These are phyloP conservation scores for Melanotaenia pygmaea DNA, from an alignment of 2,797 vertebrate species.

Conservation along the genomic window DNA sequence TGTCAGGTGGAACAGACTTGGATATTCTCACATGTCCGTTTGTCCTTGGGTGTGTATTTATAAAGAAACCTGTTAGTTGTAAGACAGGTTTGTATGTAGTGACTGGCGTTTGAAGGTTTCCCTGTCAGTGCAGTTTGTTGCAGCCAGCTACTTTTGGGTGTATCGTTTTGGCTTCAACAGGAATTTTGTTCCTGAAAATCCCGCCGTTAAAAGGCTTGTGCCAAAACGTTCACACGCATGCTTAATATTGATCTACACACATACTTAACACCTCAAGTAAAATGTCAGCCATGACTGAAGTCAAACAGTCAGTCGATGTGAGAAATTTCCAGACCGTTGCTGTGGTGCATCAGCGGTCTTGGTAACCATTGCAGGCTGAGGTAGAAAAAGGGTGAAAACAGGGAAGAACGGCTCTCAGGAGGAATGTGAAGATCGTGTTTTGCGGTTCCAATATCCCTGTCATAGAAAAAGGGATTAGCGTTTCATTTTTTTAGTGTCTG, in stretches of 20 bases:
- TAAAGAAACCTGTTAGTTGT: constrained; percentile 33
- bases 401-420: constrained; percentile 52
- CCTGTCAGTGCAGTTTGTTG: constrained; percentile 19
- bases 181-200: constrained; percentile 27
- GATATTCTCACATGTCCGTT: constrained; percentile 6
- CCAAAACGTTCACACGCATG: constrained; percentile 28
- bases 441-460: constrained; percentile 57
- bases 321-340: constrained; percentile 50
- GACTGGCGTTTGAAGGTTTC: constrained; percentile 31
- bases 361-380: constrained; percentile 41
- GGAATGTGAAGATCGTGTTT: constrained; percentile 63
- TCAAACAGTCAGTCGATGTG: constrained; percentile 19
- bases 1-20: constrained; percentile 12
- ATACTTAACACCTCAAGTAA: constrained; percentile 24
- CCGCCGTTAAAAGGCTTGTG: constrained; percentile 9
- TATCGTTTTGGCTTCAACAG: constrained; percentile 34
- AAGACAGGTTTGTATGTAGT: constrained; percentile 43
- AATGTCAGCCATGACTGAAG: constrained; percentile 36
- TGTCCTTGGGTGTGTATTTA: constrained; percentile 26
- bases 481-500: constrained; percentile 63
- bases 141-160: constrained; percentile 43
- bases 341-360: constrained; percentile 25
- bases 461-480: constrained; percentile 60
- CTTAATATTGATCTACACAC: constrained; percentile 35
- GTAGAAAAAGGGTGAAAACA: constrained; percentile 41